Base-by-base conservation (phyloP, 2,113 vertebrate species). In the Takifugu bimaculatus region DNA sequence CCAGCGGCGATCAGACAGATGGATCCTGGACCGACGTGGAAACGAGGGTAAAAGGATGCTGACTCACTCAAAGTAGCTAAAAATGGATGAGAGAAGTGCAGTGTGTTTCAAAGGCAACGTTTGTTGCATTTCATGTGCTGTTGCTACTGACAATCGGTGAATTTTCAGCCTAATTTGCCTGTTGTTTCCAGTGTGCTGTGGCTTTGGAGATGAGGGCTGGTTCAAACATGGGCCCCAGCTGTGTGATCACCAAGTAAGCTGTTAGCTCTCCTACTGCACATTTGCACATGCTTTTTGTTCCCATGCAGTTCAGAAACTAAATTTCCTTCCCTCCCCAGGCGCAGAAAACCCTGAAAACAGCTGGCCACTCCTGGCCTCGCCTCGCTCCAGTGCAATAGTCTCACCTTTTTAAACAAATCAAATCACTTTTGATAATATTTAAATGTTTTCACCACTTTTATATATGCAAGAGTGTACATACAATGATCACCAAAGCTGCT, bases 121-220 rank as follows among this genome's bases (percentile, higher is more conserved):
- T 49, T 49, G 6, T 49, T 44, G 12, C 29, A 39, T 6, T 39
- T 39, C 20, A 13, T 49, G 28, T 25, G 15, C 13, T 20, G 7
- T 50, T 20, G 6, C 25, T 2, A 14, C 47, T 60, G 4, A 26
- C 10, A 50, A n/a, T 13, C 15, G n/a, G 51, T n/a, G 26, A 35
- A 27, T 54, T 47, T 14, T 2, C 20, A 29, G 45, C 4, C 2
- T 4, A n/a, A 14, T 9, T 50, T 15, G 4, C 4, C 52, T 6
- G 27, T 53, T 85, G 27, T 75, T 27, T 67, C 10, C 74, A 99
- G 96, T 99, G 96, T 20, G 93, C 96, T 0, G 85, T 96, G 67
- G 96, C 94, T 5, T 43, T 98, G 80, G 96, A 93, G 85, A 98
- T 97, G 95, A 93, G 82, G 74, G 93, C 95, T 1, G 95, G 97